A percentile compares a stretch with the other conserved stretches of the same genome.
Conservation (phyloP, 2,113 vertebrate species). For the Erythrocercus mccallii region DNA sequence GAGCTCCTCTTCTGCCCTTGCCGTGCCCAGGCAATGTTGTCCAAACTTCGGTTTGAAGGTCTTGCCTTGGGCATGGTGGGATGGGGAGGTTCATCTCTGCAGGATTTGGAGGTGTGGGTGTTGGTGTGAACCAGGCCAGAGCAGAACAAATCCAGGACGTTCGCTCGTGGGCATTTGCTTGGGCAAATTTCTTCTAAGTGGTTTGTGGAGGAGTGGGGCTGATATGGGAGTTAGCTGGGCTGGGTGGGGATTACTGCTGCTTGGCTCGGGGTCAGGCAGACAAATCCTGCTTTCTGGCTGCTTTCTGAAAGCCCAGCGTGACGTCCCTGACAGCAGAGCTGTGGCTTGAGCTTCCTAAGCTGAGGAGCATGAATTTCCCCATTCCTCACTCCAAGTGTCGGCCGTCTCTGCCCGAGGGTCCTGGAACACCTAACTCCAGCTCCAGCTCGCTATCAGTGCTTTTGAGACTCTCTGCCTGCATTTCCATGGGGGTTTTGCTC, state of each 20-base stretch:
- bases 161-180: rapidly evolving
- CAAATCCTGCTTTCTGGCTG: conserved; percentile 20
- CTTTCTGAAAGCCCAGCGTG: neutral
- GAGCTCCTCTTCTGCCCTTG: neutral
- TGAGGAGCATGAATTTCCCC: neutral
- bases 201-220: neutral
- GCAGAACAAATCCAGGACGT: neutral
- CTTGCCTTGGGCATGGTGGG: neutral
- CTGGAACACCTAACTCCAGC: neutral
- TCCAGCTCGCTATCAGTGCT: rapidly evolving
- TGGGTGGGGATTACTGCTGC: neutral
- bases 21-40: rapidly evolving
- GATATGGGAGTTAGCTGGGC: neutral
- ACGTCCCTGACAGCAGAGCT: neutral
- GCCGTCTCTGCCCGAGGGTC: neutral
- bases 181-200: neutral
- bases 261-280: neutral
- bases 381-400: neutral
- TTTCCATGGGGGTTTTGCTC: neutral
- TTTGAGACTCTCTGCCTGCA: neutral
- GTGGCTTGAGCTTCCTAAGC: neutral
- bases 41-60: neutral
- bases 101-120: neutral
- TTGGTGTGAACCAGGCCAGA: neutral
- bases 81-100: neutral